Evolutionary conservation across 1,140 invertebrate species (phyloP), one percentile per base, ranked within the genome.

Genomic region (Danaus plexippus): DNA sequence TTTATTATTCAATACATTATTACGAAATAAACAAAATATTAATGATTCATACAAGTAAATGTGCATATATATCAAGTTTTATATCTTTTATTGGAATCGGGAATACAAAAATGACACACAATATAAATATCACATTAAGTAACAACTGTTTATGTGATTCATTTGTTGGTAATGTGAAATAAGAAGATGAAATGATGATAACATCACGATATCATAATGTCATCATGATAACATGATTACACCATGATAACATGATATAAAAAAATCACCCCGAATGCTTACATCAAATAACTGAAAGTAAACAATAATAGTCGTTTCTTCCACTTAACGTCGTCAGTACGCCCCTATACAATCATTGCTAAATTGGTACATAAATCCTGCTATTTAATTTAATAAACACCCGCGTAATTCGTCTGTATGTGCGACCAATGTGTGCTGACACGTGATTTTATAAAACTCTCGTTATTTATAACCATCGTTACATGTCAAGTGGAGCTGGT

Each of bases 351-450:
- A 58, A 75, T 75, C 70, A 79, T 78, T 80, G 80, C 78, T 82
- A 80, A 80, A 83, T 80, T 85, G 81, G 73, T 64, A 66, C 81
- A 83, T 85, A 85, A 83, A 81, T 85, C 69, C 58, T 74, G 67
- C 71, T 72, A 61, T 81, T 80, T 83, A 85, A 83, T 85, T 83
- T 76, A 81, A 85, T 85, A 80, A 85, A 77, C 78, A 71, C 73
- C 68, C 65, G 66, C 57, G 69, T 75, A 69, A 72, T 72, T 73
- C 71, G 66, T 75, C 69, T 73, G 66, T 73, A 57, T 69, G 61
- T 69, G 54, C 41, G 53, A 68, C 75, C 77, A 80, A 59, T 67
- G 54, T 67, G 61, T 45, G 44, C 41, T 61, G 73, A 74, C 60
- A 79, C 56, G 22, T 32, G 22, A 32, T 32, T 32, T 32, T 32